These are phyloP conservation scores for Adelphocoris suturalis DNA, from an alignment of 2,888 invertebrate genomes.

Conservation along the genomic window DNA sequence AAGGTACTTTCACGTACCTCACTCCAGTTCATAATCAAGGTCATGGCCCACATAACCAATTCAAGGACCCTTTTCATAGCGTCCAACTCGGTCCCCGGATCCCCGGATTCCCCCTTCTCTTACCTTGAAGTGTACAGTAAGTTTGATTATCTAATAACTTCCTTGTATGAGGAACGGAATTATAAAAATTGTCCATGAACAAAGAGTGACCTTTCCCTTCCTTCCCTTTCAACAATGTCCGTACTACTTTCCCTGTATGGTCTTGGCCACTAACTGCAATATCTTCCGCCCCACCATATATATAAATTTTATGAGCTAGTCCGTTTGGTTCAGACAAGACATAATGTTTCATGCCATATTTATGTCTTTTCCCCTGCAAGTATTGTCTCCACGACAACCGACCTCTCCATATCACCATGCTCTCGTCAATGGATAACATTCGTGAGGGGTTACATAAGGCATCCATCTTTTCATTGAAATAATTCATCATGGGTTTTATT, in stretches of 20 bases:
- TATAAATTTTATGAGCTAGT: constrained; percentile 75
- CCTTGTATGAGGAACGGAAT: constrained; percentile 13
- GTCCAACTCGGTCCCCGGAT: no score
- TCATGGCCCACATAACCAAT: no score
- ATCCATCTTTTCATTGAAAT: constrained; percentile 77
- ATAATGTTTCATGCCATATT: constrained; percentile 78
- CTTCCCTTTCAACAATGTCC: constrained; percentile 55
- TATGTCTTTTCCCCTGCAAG: constrained; percentile 77
- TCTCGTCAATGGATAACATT: constrained; percentile 77
- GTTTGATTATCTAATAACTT: not conserved
- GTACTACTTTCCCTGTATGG: not conserved
- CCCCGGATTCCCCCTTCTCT: constrained; percentile 11
- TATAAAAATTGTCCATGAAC: constrained; percentile 69
- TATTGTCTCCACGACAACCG: constrained; percentile 77
- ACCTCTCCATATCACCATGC: constrained; percentile 78
- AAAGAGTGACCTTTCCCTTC: constrained; percentile 69
- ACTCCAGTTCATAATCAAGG: no score
- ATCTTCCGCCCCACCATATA: constrained; percentile 55
- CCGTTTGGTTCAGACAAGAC: constrained; percentile 77
- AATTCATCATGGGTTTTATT: constrained; percentile 77
- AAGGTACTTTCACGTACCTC: no score
- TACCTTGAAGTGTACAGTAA: not conserved
- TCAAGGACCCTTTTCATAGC: no score
- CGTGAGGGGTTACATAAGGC: constrained; percentile 77
- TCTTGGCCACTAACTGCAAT: not conserved